Percentiles rank a stretch among this genome's conserved stretches.
These are phyloP conservation scores for Nymphalis c-album DNA, from an alignment of 2,888 invertebrate species.

Conservation along the genomic window DNA sequence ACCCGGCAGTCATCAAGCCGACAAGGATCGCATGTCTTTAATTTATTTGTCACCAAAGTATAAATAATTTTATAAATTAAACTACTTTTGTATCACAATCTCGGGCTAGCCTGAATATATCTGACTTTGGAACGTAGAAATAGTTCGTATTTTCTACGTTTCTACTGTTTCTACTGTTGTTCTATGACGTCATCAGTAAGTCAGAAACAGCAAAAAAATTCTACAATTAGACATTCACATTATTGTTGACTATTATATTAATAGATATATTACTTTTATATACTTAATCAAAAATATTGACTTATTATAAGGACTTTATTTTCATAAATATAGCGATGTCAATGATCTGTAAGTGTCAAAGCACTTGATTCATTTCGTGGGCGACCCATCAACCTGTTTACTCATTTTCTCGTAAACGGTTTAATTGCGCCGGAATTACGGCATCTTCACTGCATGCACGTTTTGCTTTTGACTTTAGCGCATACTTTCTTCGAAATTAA, in stretches of 20 bases:
- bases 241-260: not conserved
- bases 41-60: conserved; percentile 45
- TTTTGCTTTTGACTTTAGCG: conserved; percentile 15
- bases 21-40: conserved; percentile 42
- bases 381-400: conserved; percentile 29
- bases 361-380: conserved; percentile 19
- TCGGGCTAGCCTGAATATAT: conserved; percentile 33
- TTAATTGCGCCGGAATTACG: conserved; percentile 30
- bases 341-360: conserved; percentile 28
- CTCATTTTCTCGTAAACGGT: conserved; percentile 27
- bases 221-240: not conserved
- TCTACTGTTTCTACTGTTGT: too few relatives aligned
- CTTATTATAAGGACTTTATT: conserved; percentile 1
- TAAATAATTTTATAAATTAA: conserved; percentile 46
- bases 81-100: conserved; percentile 25
- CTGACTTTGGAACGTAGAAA: conserved; percentile 12
- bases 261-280: not conserved
- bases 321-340: conserved; percentile 23
- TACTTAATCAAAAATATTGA: not conserved
- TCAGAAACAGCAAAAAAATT: too few relatives aligned
- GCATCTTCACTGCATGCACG: conserved; percentile 22
- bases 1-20: conserved; percentile 46
- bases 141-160: not conserved
- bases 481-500: conserved; percentile 7
- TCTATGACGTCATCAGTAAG: not conserved